Evolutionary conservation across 1,140 invertebrate species (phyloP).

Genomic region (Triops cancriformis): DNA sequence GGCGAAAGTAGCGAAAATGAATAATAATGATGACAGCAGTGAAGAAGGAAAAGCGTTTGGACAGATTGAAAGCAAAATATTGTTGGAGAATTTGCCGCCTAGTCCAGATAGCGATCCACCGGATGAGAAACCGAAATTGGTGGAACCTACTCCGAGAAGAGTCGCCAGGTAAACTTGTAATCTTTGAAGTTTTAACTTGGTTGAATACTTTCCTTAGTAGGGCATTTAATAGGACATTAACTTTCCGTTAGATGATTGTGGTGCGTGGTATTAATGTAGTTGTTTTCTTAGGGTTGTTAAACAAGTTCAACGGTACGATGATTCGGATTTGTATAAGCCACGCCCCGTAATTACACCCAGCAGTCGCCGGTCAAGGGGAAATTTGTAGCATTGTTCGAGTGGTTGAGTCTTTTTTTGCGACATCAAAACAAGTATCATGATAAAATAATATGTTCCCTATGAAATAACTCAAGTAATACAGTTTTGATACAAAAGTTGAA

Average conservation of each 20-base stretch:
- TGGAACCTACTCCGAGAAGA: background rate
- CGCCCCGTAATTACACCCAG: conserved; percentile 47
- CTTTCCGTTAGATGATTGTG: background rate
- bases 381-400: conserved; percentile 32
- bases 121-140: background rate
- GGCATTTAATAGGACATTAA: background rate
- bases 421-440: background rate
- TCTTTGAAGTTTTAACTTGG: background rate
- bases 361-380: conserved; percentile 42
- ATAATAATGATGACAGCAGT: background rate
- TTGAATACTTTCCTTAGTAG: too few relatives aligned
- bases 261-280: background rate
- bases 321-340: conserved; percentile 59
- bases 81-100: background rate
- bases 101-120: background rate
- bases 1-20: background rate
- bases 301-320: conserved; percentile 49
- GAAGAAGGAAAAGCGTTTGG: background rate
- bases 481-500: too few relatives aligned
- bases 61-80: background rate
- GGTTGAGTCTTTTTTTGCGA: background rate
- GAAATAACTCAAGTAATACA: too few relatives aligned
- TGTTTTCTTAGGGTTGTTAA: conserved; percentile 21
- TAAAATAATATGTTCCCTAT: too few relatives aligned
- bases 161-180: background rate